These are phyloP conservation scores for Oceanodroma leucorhoa DNA, from an alignment of 2,797 vertebrate species.

Conservation along the genomic window DNA sequence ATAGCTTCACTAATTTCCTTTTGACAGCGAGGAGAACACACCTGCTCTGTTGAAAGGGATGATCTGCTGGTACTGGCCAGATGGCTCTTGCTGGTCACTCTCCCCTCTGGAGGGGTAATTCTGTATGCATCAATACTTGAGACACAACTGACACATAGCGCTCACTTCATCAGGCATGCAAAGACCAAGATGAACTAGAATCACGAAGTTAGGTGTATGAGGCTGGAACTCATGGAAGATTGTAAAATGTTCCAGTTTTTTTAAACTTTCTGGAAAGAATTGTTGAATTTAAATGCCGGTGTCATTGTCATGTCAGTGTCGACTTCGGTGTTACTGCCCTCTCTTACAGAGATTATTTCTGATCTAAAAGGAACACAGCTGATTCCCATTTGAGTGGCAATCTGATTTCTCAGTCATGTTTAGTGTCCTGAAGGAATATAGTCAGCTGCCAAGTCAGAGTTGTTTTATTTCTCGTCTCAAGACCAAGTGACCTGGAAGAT, in stretches of 20 bases:
- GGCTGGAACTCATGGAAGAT: not conserved
- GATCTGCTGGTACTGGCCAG: not conserved
- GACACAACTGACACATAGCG: fast-evolving
- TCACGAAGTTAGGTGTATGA: not conserved
- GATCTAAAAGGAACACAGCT: not conserved
- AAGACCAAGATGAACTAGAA: not conserved
- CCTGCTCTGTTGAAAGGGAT: not conserved
- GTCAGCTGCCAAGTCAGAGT: not conserved
- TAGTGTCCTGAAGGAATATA: not conserved
- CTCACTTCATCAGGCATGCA: not conserved
- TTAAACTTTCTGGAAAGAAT: not conserved
- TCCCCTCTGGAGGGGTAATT: not conserved
- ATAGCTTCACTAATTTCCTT: not conserved
- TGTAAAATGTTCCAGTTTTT: not conserved
- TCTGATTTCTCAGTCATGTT: not conserved
- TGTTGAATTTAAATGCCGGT: not conserved
- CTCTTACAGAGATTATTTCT: not conserved
- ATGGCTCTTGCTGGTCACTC: not conserved
- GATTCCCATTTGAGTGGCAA: not conserved
- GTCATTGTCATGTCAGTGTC: not conserved
- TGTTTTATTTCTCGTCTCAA: not conserved
- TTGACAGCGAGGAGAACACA: not conserved
- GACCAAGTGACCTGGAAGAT: not conserved
- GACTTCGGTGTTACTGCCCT: not conserved
- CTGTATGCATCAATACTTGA: not conserved